Percentiles rank a stretch among this genome's conserved stretches.
Conservation (phyloP, 2,113 vertebrate genomes). For the Clarias batrachus region DNA sequence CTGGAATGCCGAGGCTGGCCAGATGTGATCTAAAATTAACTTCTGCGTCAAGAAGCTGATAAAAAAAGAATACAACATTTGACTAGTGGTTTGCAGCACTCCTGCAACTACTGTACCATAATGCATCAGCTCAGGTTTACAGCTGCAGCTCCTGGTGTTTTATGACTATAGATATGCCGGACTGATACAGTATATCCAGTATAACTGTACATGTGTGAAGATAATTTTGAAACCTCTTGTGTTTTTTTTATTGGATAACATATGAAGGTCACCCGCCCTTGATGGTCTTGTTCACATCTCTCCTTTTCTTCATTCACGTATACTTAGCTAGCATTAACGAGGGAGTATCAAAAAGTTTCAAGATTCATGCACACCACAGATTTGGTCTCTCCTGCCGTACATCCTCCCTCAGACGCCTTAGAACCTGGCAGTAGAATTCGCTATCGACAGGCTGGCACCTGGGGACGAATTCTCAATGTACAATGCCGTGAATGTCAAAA, state of each 20-base stretch:
- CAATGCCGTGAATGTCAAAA: no score
- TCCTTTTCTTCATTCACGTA: no score
- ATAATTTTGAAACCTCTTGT: not conserved
- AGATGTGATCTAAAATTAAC: not conserved
- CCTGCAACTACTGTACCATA: slow-evolving; percentile 57
- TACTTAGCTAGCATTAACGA: no score
- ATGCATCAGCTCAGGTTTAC: slow-evolving; percentile 48
- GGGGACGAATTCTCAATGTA: no score
- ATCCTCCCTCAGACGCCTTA: no score
- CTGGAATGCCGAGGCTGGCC: not conserved
- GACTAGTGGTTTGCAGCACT: slow-evolving; percentile 54
- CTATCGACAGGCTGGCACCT: no score
- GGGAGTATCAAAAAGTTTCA: no score
- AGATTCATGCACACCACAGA: no score
- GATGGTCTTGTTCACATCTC: slow-evolving; percentile 6
- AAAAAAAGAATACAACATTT: not conserved
- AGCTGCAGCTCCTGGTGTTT: slow-evolving; percentile 50
- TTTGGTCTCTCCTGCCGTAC: no score
- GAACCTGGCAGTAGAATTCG: no score
- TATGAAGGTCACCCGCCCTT: not conserved
- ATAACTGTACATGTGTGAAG: not conserved
- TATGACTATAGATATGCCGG: slow-evolving; percentile 45
- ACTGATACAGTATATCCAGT: slow-evolving; percentile 25
- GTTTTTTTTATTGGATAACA: slow-evolving; percentile 21
- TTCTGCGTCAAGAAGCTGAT: not conserved